Percentiles rank a stretch among this genome's conserved stretches.
Conservation (phyloP, 2,113 vertebrate species). For the Apaloderma vittatum region DNA sequence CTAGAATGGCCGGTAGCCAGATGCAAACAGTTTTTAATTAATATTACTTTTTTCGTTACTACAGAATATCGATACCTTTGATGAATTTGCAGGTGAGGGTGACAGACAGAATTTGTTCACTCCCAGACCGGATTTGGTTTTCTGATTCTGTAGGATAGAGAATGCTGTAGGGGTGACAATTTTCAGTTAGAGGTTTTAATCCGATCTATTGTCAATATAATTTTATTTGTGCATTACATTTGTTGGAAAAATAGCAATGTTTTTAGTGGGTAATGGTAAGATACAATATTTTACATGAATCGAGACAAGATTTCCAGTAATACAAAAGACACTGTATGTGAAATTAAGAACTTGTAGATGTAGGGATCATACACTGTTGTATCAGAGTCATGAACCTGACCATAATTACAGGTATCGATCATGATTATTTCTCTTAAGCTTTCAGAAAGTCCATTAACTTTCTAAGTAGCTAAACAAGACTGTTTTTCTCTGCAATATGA, state of each 20-base stretch:
- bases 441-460: not conserved
- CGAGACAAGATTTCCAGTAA: not conserved
- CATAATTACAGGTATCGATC: not conserved
- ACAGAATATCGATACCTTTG: not conserved
- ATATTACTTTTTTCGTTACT: conserved; percentile 12
- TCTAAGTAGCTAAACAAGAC: not conserved
- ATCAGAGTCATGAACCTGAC: not conserved
- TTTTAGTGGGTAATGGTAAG: not conserved
- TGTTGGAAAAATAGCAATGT: not conserved
- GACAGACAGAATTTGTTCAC: not conserved
- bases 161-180: not conserved
- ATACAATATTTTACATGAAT: not conserved
- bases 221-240: not conserved
- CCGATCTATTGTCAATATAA: not conserved
- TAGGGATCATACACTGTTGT: not conserved
- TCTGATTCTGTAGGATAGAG: not conserved
- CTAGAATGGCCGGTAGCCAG: conserved; percentile 5
- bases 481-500: not conserved
- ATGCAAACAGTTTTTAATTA: conserved; percentile 6
- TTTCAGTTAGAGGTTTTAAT: not conserved
- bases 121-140: not conserved
- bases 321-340: not conserved
- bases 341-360: not conserved
- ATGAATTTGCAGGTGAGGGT: conserved; percentile 10
- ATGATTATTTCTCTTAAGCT: not conserved